These are phyloP conservation scores for Oryzias woworae DNA, from an alignment of 2,113 vertebrate species.

Conservation along the genomic window DNA sequence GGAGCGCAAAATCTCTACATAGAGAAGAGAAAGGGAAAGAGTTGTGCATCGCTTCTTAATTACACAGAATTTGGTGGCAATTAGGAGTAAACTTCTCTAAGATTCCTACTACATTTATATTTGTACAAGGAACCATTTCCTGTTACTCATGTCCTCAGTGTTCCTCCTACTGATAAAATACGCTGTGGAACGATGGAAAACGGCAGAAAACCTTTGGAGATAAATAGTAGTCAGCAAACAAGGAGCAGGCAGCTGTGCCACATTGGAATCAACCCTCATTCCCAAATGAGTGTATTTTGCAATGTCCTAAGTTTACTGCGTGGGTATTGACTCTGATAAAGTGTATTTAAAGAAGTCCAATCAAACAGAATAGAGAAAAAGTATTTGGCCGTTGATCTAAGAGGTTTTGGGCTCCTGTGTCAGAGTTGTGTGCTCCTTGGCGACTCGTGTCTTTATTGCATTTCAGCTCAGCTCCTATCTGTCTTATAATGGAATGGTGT, in stretches of 20 bases:
- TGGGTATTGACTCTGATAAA: too few species aligned
- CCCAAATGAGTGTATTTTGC: too few species aligned
- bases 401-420: too few species aligned
- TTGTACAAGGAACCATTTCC: not conserved
- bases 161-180: slow-evolving; percentile 15
- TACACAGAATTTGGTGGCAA: slow-evolving; percentile 52
- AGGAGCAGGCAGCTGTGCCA: slow-evolving; percentile 32
- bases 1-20: slow-evolving; percentile 84
- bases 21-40: slow-evolving; percentile 67
- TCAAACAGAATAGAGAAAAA: too few species aligned
- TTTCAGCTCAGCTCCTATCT: slow-evolving; percentile 26
- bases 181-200: slow-evolving; percentile 24
- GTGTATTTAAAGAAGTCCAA: too few species aligned
- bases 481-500: slow-evolving; percentile 38
- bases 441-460: slow-evolving; percentile 30
- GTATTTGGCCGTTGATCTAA: too few species aligned
- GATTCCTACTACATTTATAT: slow-evolving; percentile 32
- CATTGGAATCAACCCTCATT: not conserved
- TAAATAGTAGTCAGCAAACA: slow-evolving; percentile 19
- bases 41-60: slow-evolving; percentile 47
- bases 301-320: too few species aligned
- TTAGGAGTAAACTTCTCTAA: slow-evolving; percentile 42
- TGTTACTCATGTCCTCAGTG: slow-evolving; percentile 14
- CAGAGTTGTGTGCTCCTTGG: not conserved
- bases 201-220: slow-evolving; percentile 25